Percentiles rank a stretch among this genome's conserved stretches.
These are phyloP conservation scores for Gari tellinella DNA, from an alignment of 2,888 invertebrate genomes.

Conservation along the genomic window DNA sequence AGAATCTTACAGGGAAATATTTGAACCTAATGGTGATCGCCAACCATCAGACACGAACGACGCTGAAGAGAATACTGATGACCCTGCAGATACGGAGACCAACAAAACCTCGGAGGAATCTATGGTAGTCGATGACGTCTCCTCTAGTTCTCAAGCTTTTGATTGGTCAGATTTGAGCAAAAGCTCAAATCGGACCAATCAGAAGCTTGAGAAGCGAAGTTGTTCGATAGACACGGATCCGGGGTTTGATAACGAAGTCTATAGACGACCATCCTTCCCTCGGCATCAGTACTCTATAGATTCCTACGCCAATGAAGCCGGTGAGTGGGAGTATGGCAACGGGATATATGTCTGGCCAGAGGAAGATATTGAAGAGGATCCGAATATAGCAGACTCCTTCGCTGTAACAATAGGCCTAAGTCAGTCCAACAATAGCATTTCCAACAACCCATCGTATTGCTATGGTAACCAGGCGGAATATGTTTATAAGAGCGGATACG, in stretches of 20 bases:
- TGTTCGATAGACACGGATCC: no score
- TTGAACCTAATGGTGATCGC: neutral
- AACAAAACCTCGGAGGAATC: no score
- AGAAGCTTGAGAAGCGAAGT: no score
- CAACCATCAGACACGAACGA: no score
- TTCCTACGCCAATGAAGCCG: neutral
- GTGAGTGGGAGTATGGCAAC: neutral
- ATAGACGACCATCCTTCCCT: no score
- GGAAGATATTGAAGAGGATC: conserved; percentile 2
- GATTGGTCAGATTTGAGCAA: no score
- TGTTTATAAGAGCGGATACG: conserved; percentile 27
- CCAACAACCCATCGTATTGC: conserved; percentile 90
- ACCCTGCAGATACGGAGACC: no score
- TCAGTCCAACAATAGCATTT: conserved; percentile 91
- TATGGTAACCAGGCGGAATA: conserved; percentile 92
- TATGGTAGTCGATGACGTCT: no score
- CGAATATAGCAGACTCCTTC: conserved; percentile 17
- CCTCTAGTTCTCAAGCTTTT: no score
- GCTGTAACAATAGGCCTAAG: conserved; percentile 87
- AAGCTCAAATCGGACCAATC: no score
- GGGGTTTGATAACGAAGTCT: neutral
- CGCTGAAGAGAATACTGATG: no score
- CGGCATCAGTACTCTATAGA: neutral
- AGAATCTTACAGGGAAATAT: conserved; percentile 2
- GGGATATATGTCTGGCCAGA: neutral